These are phyloP conservation scores for Brachyistius frenatus DNA, from an alignment of 2,113 vertebrate species.

Conservation along the genomic window DNA sequence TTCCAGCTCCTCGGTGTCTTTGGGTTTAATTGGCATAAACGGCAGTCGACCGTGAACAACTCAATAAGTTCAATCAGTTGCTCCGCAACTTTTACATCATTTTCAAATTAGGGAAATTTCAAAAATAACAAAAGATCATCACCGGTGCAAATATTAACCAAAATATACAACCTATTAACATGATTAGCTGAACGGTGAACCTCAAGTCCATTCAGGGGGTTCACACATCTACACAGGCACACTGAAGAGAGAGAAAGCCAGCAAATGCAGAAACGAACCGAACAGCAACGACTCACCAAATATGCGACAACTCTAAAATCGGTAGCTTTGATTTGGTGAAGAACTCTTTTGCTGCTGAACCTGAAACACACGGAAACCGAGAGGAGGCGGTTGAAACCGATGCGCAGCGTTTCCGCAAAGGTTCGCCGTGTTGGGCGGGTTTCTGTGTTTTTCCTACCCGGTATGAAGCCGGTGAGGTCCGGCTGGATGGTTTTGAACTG, in stretches of 20 bases:
- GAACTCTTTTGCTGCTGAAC: constrained; percentile 99
- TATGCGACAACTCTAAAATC: constrained; percentile 98
- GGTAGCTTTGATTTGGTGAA: constrained; percentile 99
- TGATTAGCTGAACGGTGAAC: not conserved
- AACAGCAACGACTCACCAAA: constrained; percentile 89
- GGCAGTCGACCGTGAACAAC: too few relatives aligned
- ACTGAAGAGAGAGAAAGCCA: not conserved
- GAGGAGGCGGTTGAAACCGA: not conserved
- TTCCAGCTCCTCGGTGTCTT: too few relatives aligned
- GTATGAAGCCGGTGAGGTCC: constrained; percentile 98
- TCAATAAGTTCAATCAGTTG: too few relatives aligned
- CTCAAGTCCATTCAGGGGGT: not conserved
- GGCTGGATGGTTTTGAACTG: constrained; percentile 99
- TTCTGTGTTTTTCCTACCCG: constrained; percentile 85
- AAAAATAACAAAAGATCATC: too few relatives aligned
- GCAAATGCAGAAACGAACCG: not conserved
- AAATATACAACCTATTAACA: too few relatives aligned
- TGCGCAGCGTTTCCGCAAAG: not conserved
- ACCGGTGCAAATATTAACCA: too few relatives aligned
- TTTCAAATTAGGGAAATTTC: too few relatives aligned
- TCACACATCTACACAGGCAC: too few relatives aligned
- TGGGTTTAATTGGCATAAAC: too few relatives aligned
- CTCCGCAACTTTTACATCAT: too few relatives aligned
- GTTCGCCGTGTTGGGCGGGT: accelerated
- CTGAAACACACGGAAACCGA: constrained; percentile 74